Evolutionary conservation across 2,797 vertebrate genomes (phyloP).

Genomic region (Eidolon dupreanum): DNA sequence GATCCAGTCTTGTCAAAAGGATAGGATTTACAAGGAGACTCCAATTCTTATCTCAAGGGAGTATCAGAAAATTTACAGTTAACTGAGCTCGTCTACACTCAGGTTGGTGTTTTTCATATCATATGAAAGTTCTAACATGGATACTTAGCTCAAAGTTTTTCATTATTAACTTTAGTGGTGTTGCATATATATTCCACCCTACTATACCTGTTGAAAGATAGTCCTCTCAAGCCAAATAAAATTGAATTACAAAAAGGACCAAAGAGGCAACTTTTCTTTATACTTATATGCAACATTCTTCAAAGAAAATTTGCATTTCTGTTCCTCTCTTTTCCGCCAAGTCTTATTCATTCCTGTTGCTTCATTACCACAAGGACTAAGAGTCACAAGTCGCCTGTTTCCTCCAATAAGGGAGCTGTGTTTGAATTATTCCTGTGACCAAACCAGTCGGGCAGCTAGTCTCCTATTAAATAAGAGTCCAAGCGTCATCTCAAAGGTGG

Average conservation of each 20-base stretch:
- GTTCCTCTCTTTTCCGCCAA: neutral
- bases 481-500: neutral
- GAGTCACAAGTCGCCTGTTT: conserved; percentile 28
- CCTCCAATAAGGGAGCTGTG: neutral
- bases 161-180: neutral
- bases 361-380: neutral
- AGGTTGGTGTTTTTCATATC: neutral
- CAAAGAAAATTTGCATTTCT: neutral
- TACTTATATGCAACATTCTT: neutral
- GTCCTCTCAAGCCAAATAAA: neutral
- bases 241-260: neutral
- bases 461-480: neutral
- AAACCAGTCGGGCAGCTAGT: conserved; percentile 67
- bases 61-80: neutral
- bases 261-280: neutral
- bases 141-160: neutral
- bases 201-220: neutral
- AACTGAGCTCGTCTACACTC: neutral
- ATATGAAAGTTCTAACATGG: neutral
- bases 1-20: neutral
- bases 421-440: conserved; percentile 43
- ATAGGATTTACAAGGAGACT: neutral
- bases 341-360: neutral
- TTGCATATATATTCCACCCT: neutral
- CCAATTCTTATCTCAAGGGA: neutral